Percentiles rank a stretch among this genome's conserved stretches.
Evolutionary conservation across 2,888 invertebrate genomes (phyloP).

Genomic region (Stenodema calcarata): DNA sequence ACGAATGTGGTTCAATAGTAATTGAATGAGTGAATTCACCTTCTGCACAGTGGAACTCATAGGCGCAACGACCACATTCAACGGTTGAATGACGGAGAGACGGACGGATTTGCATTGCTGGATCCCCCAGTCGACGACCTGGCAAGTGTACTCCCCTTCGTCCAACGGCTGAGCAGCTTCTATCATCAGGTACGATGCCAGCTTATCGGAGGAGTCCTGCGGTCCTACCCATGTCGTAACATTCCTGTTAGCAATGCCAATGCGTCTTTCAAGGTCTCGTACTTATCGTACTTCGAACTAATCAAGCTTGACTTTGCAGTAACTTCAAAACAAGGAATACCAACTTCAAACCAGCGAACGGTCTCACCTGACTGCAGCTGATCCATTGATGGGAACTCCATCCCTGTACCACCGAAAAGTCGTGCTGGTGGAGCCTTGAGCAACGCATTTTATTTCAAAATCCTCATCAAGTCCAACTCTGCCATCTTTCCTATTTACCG

Average conservation of each 20-base stretch:
- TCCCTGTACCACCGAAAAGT: conserved; percentile 84
- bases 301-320: too few relatives aligned
- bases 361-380: conserved; percentile 72
- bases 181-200: conserved; percentile 75
- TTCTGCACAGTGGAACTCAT: conserved; percentile 74
- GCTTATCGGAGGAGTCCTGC: conserved; percentile 66
- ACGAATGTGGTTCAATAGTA: too few relatives aligned
- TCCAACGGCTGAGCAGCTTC: conserved; percentile 74
- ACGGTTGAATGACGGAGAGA: conserved; percentile 69
- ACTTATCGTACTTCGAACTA: background rate
- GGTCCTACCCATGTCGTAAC: conserved; percentile 70
- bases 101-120: conserved; percentile 72
- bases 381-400: conserved; percentile 75
- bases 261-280: background rate
- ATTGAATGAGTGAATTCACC: conserved; percentile 64
- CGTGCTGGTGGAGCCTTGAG: conserved; percentile 77
- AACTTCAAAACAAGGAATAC: too few relatives aligned
- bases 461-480: conserved; percentile 74
- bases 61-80: conserved; percentile 72
- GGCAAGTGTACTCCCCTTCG: conserved; percentile 82
- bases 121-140: conserved; percentile 73
- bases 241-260: conserved; percentile 64
- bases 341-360: too few relatives aligned
- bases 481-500: conserved; percentile 57
- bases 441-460: conserved; percentile 78